These are phyloP conservation scores for Callimico goeldii DNA, from an alignment of 2,797 vertebrate genomes.

Conservation along the genomic window DNA sequence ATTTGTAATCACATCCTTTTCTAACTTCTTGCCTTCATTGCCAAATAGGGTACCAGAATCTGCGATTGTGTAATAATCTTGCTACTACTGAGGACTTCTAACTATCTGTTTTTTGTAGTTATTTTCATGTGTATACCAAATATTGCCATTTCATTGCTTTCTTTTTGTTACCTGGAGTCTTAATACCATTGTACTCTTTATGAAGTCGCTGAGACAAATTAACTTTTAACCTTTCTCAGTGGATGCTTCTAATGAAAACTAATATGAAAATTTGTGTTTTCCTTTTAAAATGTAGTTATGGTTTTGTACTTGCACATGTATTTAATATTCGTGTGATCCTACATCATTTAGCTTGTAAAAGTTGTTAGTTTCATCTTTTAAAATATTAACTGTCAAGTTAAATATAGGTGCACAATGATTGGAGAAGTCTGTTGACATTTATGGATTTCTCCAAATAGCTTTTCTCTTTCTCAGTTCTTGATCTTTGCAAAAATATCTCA, in stretches of 20 bases:
- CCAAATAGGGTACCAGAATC: neutral
- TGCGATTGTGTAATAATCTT: neutral
- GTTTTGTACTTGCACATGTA: neutral
- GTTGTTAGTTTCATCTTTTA: conserved; percentile 36
- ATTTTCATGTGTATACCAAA: neutral
- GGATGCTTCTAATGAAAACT: conserved; percentile 3
- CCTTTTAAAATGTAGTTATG: conserved; percentile 2
- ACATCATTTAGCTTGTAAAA: conserved; percentile 35
- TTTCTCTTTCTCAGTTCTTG: conserved; percentile 20
- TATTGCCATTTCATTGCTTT: neutral
- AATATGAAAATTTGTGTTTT: neutral
- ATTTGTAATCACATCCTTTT: conserved; percentile 14
- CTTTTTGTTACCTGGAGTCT: neutral
- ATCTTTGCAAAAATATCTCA: neutral
- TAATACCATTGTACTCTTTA: neutral
- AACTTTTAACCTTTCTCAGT: neutral
- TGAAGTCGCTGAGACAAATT: neutral
- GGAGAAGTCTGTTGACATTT: neutral
- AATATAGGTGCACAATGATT: neutral
- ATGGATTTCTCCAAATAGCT: neutral
- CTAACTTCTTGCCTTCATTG: neutral
- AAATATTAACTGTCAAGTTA: neutral
- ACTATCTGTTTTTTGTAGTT: neutral
- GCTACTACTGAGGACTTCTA: neutral
- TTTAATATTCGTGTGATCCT: neutral